Evolutionary conservation across 2,888 invertebrate species (phyloP).

Genomic region (Microchrysa polita): DNA sequence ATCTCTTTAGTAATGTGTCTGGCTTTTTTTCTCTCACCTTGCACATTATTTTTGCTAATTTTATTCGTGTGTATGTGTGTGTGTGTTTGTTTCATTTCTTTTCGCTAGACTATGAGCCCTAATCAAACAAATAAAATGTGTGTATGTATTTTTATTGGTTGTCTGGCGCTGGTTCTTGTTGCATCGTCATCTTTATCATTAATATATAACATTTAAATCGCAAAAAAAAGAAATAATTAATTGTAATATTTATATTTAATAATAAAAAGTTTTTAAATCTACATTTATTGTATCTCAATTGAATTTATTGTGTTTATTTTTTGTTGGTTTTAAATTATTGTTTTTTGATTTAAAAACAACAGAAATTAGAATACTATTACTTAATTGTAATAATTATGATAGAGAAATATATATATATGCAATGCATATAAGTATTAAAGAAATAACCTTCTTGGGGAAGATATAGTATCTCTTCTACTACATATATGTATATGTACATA

Average conservation of each 20-base stretch:
- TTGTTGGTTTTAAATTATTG: background rate
- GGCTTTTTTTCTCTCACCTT: background rate
- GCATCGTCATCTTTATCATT: too few species aligned
- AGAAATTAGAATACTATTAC: background rate
- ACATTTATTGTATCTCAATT: slow-evolving; percentile 7
- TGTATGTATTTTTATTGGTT: too few species aligned
- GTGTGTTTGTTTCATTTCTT: slow-evolving; percentile 16
- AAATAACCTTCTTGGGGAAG: background rate
- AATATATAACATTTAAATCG: slow-evolving; percentile 33
- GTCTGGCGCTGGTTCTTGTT: too few species aligned
- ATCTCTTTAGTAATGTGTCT: slow-evolving; percentile 25
- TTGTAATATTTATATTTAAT: slow-evolving; percentile 28
- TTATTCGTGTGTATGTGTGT: too few species aligned
- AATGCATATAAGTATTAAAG: too few species aligned
- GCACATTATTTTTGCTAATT: too few species aligned
- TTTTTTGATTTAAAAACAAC: too few species aligned
- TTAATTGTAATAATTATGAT: too few species aligned
- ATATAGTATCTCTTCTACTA: background rate
- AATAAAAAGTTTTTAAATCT: background rate
- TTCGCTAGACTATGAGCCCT: slow-evolving; percentile 35
- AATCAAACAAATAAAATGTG: too few species aligned
- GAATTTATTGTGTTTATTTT: too few species aligned
- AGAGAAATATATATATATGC: too few species aligned
- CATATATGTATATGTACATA: background rate
- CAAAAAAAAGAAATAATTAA: slow-evolving; percentile 42